phyloP scores from a whole-genome alignment of 2,797 vertebrate species.

The Corythornis leucogaster region DNA sequence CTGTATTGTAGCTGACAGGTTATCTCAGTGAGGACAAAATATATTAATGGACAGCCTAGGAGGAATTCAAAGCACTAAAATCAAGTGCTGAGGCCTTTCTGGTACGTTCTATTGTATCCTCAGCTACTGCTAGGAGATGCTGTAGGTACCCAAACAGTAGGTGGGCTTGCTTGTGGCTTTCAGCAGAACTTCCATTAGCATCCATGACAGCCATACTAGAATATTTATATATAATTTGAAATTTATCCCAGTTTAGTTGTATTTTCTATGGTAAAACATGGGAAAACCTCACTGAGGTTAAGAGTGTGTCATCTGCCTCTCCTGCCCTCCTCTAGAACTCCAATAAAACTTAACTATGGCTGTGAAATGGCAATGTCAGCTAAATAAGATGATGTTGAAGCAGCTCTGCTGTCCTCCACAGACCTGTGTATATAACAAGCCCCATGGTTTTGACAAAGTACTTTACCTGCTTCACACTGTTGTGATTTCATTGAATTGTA shows the following conservation, averaged over 20 bases:
- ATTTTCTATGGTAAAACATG: neutral
- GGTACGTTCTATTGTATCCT: neutral
- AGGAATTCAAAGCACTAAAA: constrained; percentile 13
- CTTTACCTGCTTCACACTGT: neutral
- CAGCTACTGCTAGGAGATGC: neutral
- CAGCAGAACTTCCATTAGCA: neutral
- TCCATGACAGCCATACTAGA: neutral
- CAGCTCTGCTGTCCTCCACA: neutral
- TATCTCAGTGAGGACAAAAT: neutral
- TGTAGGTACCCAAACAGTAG: neutral
- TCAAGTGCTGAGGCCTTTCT: neutral
- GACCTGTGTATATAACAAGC: neutral
- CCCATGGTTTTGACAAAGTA: neutral
- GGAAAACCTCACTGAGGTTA: neutral
- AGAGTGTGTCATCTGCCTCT: neutral
- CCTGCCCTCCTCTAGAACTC: neutral
- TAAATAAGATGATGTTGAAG: neutral
- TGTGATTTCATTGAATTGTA: neutral
- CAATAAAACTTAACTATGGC: neutral
- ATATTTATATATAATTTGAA: neutral
- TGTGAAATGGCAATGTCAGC: neutral
- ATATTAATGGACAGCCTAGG: neutral
- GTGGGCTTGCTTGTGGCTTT: neutral
- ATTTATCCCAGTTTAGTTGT: neutral
- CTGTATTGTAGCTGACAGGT: neutral